A percentile compares a stretch with the other conserved stretches of the same genome.
Evolutionary conservation across 2,888 invertebrate genomes (phyloP).

Genomic region (Julus scanicus): DNA sequence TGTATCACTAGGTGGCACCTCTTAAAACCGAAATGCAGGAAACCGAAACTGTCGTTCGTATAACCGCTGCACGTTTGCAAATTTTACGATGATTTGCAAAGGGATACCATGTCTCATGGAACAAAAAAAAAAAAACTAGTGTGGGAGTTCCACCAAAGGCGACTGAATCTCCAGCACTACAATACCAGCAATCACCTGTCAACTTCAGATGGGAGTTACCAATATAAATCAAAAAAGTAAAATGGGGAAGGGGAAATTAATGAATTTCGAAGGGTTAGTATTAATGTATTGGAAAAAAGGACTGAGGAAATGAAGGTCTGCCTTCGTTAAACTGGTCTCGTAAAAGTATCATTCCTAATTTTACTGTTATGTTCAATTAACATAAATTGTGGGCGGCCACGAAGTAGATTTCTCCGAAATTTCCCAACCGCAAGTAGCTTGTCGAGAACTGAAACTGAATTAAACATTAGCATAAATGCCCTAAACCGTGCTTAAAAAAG

Average conservation of each 20-base stretch:
- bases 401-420: not conserved
- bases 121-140: not conserved
- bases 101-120: not conserved
- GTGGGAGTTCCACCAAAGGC: no score
- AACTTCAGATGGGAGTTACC: not conserved
- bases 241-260: not conserved
- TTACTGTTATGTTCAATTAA: not conserved
- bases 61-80: not conserved
- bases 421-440: not conserved
- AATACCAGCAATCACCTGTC: not conserved
- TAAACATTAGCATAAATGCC: constrained; percentile 11
- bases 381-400: not conserved
- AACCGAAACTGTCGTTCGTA: not conserved
- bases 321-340: not conserved
- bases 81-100: not conserved
- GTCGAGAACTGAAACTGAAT: not conserved
- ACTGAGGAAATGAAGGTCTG: not conserved
- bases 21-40: no score
- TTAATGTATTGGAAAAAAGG: not conserved
- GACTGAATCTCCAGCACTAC: not conserved
- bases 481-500: not conserved
- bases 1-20: no score
- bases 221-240: not conserved
- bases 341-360: not conserved
- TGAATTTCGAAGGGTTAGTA: not conserved